Evolutionary conservation across 37 sponge, comb jelly and placozoan genomes (phyloP).

Genomic region (Sycon ciliatum): DNA sequence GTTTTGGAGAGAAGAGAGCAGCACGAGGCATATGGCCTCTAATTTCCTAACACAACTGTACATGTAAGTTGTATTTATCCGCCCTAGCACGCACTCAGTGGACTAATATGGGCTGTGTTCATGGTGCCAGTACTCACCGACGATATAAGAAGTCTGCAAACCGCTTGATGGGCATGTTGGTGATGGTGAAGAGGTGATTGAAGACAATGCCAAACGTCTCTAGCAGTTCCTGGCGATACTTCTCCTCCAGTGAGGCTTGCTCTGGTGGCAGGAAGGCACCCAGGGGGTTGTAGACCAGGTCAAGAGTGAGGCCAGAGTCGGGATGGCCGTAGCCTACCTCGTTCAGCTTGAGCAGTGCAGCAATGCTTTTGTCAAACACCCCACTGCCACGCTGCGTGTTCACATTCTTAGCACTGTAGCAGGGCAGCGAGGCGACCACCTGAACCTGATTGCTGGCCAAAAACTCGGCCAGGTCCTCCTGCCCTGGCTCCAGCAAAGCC

Average conservation of each 20-base stretch:
- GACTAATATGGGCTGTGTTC: too few species aligned
- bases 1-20: too few species aligned
- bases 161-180: not conserved
- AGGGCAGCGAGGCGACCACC: not conserved
- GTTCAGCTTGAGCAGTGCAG: not conserved
- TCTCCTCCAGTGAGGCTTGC: not conserved
- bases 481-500: not conserved
- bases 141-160: not conserved
- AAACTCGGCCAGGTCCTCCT: not conserved
- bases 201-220: not conserved
- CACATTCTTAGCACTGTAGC: not conserved
- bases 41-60: too few species aligned
- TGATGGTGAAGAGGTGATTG: not conserved
- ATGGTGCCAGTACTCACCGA: not conserved
- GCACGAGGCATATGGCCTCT: too few species aligned
- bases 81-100: too few species aligned
- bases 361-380: not conserved
- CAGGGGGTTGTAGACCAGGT: conserved; percentile 1
- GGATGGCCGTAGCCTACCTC: not conserved
- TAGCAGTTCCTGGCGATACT: not conserved
- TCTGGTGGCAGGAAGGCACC: not conserved
- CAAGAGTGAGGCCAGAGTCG: not conserved
- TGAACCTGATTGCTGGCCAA: not conserved
- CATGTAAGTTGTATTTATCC: too few species aligned
- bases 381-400: not conserved